Percentiles rank a stretch among this genome's conserved stretches.
These are phyloP conservation scores for Dasypolia templi DNA, from an alignment of 2,888 invertebrate genomes.

Conservation along the genomic window DNA sequence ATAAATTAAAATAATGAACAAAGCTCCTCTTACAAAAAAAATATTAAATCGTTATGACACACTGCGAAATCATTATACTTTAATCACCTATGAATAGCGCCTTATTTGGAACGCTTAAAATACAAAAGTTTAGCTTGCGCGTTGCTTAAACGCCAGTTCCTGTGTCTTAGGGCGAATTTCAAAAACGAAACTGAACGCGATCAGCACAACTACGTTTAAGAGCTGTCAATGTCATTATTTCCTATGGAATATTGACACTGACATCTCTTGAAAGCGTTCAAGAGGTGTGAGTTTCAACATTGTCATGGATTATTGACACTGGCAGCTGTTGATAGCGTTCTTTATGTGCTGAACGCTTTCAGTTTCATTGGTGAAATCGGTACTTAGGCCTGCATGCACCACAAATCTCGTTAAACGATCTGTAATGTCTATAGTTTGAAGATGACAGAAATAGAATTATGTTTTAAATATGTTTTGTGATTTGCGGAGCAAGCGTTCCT, in stretches of 20 bases:
- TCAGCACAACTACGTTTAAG: too few species aligned
- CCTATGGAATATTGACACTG: too few species aligned
- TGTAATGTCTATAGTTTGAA: neutral
- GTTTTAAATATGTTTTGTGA: neutral
- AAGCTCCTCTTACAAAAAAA: neutral
- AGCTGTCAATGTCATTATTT: too few species aligned
- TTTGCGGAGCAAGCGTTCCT: too few species aligned
- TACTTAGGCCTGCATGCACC: neutral
- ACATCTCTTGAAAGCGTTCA: too few species aligned
- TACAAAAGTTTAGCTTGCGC: neutral
- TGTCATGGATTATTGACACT: too few species aligned
- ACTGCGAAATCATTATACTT: neutral
- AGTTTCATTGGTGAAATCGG: too few species aligned
- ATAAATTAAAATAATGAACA: neutral
- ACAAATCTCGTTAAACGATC: neutral
- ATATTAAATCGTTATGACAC: neutral
- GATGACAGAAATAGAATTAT: neutral
- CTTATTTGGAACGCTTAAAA: neutral
- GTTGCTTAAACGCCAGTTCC: neutral
- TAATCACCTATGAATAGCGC: neutral
- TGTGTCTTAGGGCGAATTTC: too few species aligned
- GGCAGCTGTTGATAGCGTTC: too few species aligned
- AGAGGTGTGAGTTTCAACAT: too few species aligned
- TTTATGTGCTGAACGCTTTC: too few species aligned
- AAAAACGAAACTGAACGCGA: too few species aligned